A percentile compares a stretch with the other conserved stretches of the same genome.
Evolutionary conservation across 2,888 invertebrate species (phyloP).

Genomic region (Neoitamus cyanurus): DNA sequence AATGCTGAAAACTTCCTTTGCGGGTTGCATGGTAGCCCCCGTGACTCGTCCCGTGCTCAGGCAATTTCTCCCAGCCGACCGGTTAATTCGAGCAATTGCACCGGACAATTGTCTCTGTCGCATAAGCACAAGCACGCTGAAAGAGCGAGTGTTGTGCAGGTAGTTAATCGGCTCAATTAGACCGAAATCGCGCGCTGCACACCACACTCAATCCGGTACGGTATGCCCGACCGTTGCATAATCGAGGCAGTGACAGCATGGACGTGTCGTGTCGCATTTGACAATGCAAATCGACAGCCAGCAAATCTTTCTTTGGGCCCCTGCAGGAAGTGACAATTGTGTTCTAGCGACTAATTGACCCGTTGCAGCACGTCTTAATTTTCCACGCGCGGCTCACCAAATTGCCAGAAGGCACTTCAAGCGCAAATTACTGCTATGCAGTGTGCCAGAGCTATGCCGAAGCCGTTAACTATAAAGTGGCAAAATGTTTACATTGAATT

Average conservation of each 20-base stretch:
- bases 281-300: neutral
- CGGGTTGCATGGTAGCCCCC: neutral
- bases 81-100: slow-evolving; percentile 11
- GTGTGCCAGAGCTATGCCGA: neutral
- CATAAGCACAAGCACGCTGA: neutral
- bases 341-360: neutral
- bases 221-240: neutral
- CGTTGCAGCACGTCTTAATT: slow-evolving; percentile 21
- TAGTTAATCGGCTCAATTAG: neutral
- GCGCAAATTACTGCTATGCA: neutral
- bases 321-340: neutral
- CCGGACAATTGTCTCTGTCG: neutral
- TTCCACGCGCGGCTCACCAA: neutral
- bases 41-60: neutral
- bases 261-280: neutral
- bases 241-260: neutral
- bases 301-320: neutral
- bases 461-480: neutral
- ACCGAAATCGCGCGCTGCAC: neutral
- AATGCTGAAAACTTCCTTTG: neutral
- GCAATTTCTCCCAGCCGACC: neutral
- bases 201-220: neutral
- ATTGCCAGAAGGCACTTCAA: neutral
- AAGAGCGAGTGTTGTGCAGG: neutral
- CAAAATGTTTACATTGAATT: slow-evolving; percentile 1